Conservation (phyloP, 2,888 invertebrate genomes). For the Sericinus montela region DNA sequence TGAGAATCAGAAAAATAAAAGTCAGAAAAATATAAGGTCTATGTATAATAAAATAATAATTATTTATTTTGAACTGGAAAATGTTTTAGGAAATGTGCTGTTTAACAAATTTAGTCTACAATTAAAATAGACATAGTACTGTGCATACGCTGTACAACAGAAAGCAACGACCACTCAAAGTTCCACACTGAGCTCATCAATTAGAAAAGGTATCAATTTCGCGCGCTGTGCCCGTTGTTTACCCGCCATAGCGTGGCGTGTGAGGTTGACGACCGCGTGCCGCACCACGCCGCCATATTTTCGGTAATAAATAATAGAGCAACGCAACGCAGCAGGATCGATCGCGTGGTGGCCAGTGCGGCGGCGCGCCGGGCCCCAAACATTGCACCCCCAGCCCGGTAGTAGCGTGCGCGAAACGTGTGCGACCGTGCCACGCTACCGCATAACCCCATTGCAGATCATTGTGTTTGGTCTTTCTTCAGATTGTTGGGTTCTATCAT, state of each 20-base stretch:
- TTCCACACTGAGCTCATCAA: not conserved
- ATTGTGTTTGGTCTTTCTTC: constrained; percentile 16
- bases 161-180: not conserved
- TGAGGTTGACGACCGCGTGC: constrained; percentile 25
- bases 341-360: constrained; percentile 59
- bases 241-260: constrained; percentile 15
- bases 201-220: constrained; percentile 14
- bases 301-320: constrained; percentile 73
- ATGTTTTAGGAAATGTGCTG: too few relatives aligned
- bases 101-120: too few relatives aligned
- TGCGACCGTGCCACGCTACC: constrained; percentile 26
- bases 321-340: constrained; percentile 66
- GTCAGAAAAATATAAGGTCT: too few relatives aligned
- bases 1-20: too few relatives aligned
- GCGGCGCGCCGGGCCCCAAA: constrained; percentile 43
- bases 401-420: constrained; percentile 25
- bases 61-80: too few relatives aligned
- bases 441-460: constrained; percentile 19
- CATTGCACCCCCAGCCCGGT: constrained; percentile 24
- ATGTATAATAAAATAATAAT: too few relatives aligned
- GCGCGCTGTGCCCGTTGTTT: constrained; percentile 15
- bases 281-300: constrained; percentile 67
- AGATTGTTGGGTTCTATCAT: too few relatives aligned
- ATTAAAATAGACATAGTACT: too few relatives aligned
- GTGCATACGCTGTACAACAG: not conserved